These are phyloP conservation scores for Lagodon rhomboides DNA, from an alignment of 2,797 vertebrate species.

Conservation along the genomic window DNA sequence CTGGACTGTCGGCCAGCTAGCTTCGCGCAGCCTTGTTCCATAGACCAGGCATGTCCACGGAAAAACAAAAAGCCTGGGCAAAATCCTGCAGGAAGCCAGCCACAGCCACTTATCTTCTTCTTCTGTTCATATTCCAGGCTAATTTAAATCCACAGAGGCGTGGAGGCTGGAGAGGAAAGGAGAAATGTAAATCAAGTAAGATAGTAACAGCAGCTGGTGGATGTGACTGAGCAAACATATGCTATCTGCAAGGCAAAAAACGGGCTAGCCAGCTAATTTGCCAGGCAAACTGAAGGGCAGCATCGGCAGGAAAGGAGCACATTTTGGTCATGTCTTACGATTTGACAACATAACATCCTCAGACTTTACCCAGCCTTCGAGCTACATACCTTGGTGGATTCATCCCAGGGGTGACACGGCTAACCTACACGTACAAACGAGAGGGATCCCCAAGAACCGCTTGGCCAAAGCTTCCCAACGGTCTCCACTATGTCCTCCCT, in stretches of 20 bases:
- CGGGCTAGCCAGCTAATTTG: conserved; percentile 79
- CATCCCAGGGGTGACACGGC: conserved; percentile 58
- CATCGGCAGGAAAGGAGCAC: conserved; percentile 47
- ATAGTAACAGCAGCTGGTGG: conserved; percentile 39
- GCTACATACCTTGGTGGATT: conserved; percentile 60
- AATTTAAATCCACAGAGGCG: conserved; percentile 46
- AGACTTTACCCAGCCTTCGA: not conserved
- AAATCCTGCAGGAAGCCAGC: conserved; percentile 69
- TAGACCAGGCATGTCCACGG: conserved; percentile 70
- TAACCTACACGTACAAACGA: conserved; percentile 29
- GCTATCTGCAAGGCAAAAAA: conserved; percentile 54
- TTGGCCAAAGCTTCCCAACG: conserved; percentile 58
- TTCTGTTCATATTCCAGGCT: conserved; percentile 65
- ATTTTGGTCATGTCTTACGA: conserved; percentile 23
- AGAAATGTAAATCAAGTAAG: conserved; percentile 30
- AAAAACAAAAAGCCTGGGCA: conserved; percentile 58
- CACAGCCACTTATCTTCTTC: conserved; percentile 57
- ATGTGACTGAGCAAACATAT: conserved; percentile 55
- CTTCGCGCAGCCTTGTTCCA: conserved; percentile 67
- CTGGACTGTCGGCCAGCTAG: conserved; percentile 77
- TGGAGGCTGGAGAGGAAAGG: conserved; percentile 53
- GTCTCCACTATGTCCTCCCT: conserved; percentile 54
- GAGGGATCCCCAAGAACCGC: conserved; percentile 36
- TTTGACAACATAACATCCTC: conserved; percentile 41
- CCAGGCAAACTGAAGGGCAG: conserved; percentile 63